Evolutionary conservation across 92 coral and sea anemone species (phyloP).

Genomic region (Porites rus): DNA sequence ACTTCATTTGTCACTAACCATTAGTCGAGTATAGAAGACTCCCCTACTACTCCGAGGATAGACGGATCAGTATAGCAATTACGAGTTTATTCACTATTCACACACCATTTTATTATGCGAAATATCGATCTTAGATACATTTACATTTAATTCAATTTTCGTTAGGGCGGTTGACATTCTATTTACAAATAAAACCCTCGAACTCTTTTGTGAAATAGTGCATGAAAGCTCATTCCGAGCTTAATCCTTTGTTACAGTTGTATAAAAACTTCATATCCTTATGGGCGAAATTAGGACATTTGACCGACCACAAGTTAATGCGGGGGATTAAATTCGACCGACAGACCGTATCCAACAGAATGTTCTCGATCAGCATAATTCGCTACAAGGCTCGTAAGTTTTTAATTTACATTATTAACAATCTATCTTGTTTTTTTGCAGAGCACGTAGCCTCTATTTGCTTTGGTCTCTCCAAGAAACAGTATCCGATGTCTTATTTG

Average conservation of each 20-base stretch:
- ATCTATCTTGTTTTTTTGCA: neutral
- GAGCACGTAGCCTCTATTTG: neutral
- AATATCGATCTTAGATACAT: conserved; percentile 16
- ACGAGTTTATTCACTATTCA: neutral
- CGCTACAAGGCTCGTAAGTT: neutral
- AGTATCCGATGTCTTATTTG: neutral
- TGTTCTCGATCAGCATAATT: neutral
- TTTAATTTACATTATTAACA: conserved; percentile 9
- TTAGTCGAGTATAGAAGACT: no score
- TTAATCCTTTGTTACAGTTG: neutral
- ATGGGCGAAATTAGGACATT: neutral
- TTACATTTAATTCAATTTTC: neutral
- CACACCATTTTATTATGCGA: neutral
- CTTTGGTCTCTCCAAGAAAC: neutral
- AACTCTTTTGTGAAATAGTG: neutral
- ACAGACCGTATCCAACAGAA: no score
- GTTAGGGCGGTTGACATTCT: neutral
- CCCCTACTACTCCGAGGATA: no score
- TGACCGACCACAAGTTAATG: neutral
- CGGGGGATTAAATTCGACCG: neutral
- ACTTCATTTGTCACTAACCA: neutral
- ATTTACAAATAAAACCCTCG: neutral
- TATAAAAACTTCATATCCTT: neutral
- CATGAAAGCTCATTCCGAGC: neutral
- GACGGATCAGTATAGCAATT: neutral